Evolutionary conservation across 2,113 vertebrate genomes (phyloP).

Genomic region (Pipra filicauda): DNA sequence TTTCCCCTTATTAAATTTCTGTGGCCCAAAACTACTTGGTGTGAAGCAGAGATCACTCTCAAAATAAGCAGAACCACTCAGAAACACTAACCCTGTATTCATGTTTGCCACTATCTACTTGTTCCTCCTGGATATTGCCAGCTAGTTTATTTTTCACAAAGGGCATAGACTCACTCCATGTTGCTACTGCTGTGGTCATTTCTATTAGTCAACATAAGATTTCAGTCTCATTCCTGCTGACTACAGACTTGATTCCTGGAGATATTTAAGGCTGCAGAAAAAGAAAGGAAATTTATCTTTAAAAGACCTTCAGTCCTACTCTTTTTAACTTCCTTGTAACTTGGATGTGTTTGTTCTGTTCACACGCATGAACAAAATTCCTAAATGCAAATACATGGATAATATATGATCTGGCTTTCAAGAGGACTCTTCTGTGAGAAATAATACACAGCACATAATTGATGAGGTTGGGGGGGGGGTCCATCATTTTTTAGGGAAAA

Average conservation of each 20-base stretch:
- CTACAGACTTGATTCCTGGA: neutral
- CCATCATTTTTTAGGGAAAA: neutral
- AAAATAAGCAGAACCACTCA: neutral
- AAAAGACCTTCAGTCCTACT: neutral
- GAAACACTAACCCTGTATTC: neutral
- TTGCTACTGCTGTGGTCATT: neutral
- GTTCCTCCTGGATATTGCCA: neutral
- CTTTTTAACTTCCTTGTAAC: neutral
- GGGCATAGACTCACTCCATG: neutral
- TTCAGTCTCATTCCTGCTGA: neutral
- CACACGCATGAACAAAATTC: neutral
- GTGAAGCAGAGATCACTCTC: neutral
- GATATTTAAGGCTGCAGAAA: neutral
- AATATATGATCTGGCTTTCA: neutral
- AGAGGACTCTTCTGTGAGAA: neutral
- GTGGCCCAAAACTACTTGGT: neutral
- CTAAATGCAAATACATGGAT: neutral
- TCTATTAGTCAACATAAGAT: neutral
- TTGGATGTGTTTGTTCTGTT: neutral
- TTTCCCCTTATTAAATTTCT: neutral
- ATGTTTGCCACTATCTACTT: neutral
- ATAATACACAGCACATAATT: neutral
- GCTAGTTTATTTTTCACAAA: neutral
- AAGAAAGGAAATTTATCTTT: neutral
- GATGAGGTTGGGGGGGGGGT: rapidly evolving